Evolutionary conservation across 2,888 invertebrate species (phyloP), one percentile per base, ranked within the genome.

Genomic region (Allacma fusca): DNA sequence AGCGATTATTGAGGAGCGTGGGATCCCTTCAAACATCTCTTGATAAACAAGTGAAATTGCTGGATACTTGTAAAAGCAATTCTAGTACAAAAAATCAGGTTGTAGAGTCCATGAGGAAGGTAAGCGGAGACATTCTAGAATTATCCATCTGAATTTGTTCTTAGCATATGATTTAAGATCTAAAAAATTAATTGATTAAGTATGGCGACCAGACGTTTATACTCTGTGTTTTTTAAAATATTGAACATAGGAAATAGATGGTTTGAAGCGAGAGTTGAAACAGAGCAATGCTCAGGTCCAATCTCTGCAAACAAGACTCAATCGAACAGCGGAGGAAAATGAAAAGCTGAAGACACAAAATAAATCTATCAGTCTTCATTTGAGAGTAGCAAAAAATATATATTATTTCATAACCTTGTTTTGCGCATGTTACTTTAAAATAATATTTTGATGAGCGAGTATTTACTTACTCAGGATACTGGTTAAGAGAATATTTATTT

Each of bases 161-260:
- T n/a, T n/a, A n/a, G n/a, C n/a, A n/a, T n/a, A n/a, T n/a, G n/a
- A n/a, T n/a, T n/a, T n/a, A n/a, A n/a, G n/a, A n/a, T n/a, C n/a
- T n/a, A n/a, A n/a, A n/a, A n/a, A n/a, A n/a, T n/a, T n/a, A n/a
- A n/a, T n/a, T n/a, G n/a, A n/a, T n/a, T n/a, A n/a, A n/a, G n/a
- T n/a, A n/a, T n/a, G n/a, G n/a, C n/a, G n/a, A n/a, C n/a, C n/a
- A n/a, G n/a, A n/a, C n/a, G n/a, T n/a, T n/a, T n/a, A n/a, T n/a
- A n/a, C n/a, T n/a, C n/a, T n/a, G n/a, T n/a, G n/a, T n/a, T n/a
- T n/a, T n/a, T n/a, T n/a, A n/a, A n/a, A n/a, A n/a, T n/a, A n/a
- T n/a, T n/a, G n/a, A n/a, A n/a, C n/a, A n/a, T 80, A 89, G 87
- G 89, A 90, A 85, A 83, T 89, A 64, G 90, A 90, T 0, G 85